These are phyloP conservation scores for Eulithis prunata DNA, from an alignment of 2,888 invertebrate species.

Conservation along the genomic window DNA sequence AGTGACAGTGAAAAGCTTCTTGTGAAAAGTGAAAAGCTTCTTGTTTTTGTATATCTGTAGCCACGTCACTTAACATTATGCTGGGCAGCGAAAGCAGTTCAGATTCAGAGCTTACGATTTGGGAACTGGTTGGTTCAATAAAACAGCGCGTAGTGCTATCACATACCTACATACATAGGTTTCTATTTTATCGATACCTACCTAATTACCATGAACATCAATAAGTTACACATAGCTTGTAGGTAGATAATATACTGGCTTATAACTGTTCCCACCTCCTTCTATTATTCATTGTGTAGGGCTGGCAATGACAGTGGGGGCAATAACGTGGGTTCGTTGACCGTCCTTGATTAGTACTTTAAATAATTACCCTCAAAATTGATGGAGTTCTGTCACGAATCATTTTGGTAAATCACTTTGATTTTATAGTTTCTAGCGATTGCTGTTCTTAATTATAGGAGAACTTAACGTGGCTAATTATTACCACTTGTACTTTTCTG, in stretches of 20 bases:
- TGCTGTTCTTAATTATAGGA: background rate
- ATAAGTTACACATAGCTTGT: background rate
- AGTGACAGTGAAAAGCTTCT: no score
- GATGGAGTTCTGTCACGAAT: constrained; percentile 46
- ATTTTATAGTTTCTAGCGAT: background rate
- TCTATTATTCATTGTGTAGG: constrained; percentile 35
- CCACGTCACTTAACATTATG: no score
- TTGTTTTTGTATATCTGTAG: no score
- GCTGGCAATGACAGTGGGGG: constrained; percentile 43
- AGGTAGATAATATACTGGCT: background rate
- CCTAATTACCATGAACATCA: background rate
- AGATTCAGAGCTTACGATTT: no score
- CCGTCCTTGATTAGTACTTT: constrained; percentile 70
- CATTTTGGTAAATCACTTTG: constrained; percentile 30
- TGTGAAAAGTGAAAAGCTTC: no score
- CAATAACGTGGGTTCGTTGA: constrained; percentile 60
- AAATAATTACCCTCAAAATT: constrained; percentile 69
- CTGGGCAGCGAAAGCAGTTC: no score
- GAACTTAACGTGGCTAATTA: background rate
- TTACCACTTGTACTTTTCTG: background rate
- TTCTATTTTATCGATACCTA: background rate
- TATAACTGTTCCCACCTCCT: constrained; percentile 12
- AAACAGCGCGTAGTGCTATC: no score
- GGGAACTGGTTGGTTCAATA: no score
- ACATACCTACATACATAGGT: no score